Evolutionary conservation across 2,797 vertebrate genomes (phyloP), one percentile per base, ranked within the genome.

Genomic region (Nasua narica): DNA sequence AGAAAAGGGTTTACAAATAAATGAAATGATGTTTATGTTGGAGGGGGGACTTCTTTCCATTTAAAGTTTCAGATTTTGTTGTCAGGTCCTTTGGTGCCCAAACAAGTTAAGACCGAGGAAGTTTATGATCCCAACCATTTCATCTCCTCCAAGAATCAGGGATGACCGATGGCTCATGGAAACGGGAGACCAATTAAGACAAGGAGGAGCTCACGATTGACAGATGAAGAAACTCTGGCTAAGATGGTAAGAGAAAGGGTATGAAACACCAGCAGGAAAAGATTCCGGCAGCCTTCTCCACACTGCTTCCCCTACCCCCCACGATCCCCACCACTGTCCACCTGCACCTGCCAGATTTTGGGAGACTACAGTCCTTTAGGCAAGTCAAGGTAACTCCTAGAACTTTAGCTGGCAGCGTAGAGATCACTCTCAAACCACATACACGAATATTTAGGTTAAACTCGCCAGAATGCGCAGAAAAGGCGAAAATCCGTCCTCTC

Each of bases 311-410:
- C 56, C 25, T 11, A 27, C 23, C 10, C 56, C 25, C 29, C 27
- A 6, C 58, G 6, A 4, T 19, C 0, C 0, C 0, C 27, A 13
- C 0, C 0, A 16, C 5, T 0, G 10, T 27, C 58, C 48, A 4
- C 1, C 7, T 8, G 15, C 62, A 67, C 65, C 52, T 15, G 1
- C 18, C 21, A 29, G 48, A 79, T 29, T 21, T 35, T 23, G 25
- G 40, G 9, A 56, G 25, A 19, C 84, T n/a, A 11, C 3, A 16
- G 43, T 23, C 67, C 91, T 81, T n/a, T 23, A 69, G 70, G 54
- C 13, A 67, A 86, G 29, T 48, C 1, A n/a, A 18, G 5, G 50
- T 7, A 37, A 78, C 35, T 18, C 93, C 70, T 18, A 89, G 58
- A 90, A 76, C 7, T 37, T 50, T 14, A 15, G n/a, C 25, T 46